These are phyloP conservation scores for Spea hammondii DNA, from an alignment of 2,797 vertebrate species.

Conservation along the genomic window DNA sequence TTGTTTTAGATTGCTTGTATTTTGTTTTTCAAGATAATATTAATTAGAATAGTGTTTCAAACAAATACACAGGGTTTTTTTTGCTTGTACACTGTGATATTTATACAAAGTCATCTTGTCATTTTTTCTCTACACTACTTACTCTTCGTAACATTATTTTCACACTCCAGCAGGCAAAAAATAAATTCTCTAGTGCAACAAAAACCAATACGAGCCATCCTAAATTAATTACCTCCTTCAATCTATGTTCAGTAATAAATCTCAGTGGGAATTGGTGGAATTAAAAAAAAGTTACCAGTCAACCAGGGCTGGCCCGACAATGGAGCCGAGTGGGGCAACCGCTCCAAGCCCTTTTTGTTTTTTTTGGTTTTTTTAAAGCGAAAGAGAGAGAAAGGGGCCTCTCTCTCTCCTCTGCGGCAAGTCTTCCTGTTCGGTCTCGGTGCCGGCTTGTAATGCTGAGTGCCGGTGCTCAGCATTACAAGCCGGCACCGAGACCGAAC, in stretches of 20 bases:
- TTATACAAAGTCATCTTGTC: constrained; percentile 47
- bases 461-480: too few species aligned
- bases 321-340: constrained; percentile 9
- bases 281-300: constrained; percentile 45
- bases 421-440: too few species aligned
- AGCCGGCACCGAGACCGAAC: too few species aligned
- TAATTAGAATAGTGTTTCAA: constrained; percentile 51
- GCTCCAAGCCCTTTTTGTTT: too few species aligned
- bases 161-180: constrained; percentile 55
- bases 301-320: constrained; percentile 34
- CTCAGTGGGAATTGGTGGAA: constrained; percentile 68
- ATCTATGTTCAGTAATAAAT: constrained; percentile 73
- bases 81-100: constrained; percentile 35
- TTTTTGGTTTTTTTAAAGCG: too few species aligned
- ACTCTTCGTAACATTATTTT: constrained; percentile 57
- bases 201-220: constrained; percentile 73
- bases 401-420: too few species aligned
- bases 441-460: too few species aligned
- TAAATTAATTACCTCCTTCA: constrained; percentile 72
- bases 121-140: constrained; percentile 51
- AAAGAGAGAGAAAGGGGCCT: too few species aligned
- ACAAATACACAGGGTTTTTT: constrained; percentile 8
- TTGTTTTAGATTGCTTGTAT: too few species aligned
- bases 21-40: constrained; percentile 12
- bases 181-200: constrained; percentile 64